A percentile compares a stretch with the other conserved stretches of the same genome.
Conservation (phyloP, 2,888 invertebrate genomes). For the Trissolcus brochymenae region DNA sequence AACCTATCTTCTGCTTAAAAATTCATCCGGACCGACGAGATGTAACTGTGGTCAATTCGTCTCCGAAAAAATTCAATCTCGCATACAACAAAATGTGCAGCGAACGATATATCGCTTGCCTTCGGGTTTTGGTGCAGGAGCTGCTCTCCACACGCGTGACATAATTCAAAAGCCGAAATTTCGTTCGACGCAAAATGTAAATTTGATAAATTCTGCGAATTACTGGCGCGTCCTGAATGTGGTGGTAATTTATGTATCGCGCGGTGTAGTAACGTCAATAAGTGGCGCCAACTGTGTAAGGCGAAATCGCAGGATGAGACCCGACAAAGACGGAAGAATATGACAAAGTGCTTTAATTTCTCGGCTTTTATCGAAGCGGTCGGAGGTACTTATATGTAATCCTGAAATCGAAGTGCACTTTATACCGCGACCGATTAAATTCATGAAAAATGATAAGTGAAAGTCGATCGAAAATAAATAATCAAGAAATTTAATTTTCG, state of each 20-base stretch:
- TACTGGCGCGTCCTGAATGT: constrained; percentile 36
- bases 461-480: constrained; percentile 4
- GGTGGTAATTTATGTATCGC: constrained; percentile 55
- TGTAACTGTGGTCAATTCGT: constrained; percentile 11
- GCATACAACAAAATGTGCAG: constrained; percentile 20
- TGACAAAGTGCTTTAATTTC: constrained; percentile 57
- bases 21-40: constrained; percentile 1
- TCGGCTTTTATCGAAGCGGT: constrained; percentile 53
- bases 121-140: constrained; percentile 1
- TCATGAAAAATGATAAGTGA: constrained; percentile 22
- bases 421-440: constrained; percentile 17
- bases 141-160: constrained; percentile 4
- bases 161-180: constrained; percentile 46
- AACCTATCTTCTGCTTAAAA: neutral
- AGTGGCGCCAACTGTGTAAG: constrained; percentile 57
- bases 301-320: constrained; percentile 46
- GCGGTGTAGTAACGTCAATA: constrained; percentile 52
- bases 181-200: constrained; percentile 48
- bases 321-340: constrained; percentile 45
- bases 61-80: constrained; percentile 31
- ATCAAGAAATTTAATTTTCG: neutral
- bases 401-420: constrained; percentile 42
- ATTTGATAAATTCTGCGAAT: constrained; percentile 56
- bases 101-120: constrained; percentile 23
- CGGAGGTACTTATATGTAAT: constrained; percentile 39